These are phyloP conservation scores for Galemys pyrenaicus DNA, from an alignment of 2,113 vertebrate species.

Conservation along the genomic window DNA sequence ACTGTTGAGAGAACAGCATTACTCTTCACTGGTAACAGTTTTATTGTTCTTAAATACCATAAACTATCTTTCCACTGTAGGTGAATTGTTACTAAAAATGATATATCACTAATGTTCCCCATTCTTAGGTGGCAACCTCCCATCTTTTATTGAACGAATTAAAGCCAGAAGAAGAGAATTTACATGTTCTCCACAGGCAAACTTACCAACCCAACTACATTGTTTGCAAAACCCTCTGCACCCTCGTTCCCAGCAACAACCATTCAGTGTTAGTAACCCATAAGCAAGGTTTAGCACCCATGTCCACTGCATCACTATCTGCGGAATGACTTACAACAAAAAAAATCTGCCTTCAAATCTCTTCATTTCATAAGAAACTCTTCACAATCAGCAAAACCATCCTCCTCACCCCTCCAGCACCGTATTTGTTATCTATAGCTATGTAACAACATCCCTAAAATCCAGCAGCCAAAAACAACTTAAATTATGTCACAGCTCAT, in stretches of 20 bases:
- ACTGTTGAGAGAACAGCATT: not conserved
- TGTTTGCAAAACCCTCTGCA: not conserved
- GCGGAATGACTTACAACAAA: not conserved
- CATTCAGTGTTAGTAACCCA: not conserved
- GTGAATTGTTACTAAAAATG: not conserved
- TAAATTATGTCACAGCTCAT: not conserved
- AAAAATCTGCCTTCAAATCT: not conserved
- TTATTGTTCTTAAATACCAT: slow-evolving; percentile 7
- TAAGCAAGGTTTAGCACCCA: not conserved
- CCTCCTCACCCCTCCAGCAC: not conserved
- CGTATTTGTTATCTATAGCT: not conserved
- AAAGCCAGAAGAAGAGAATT: not conserved
- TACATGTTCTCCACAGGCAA: not conserved
- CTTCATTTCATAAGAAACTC: not conserved
- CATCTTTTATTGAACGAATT: slow-evolving; percentile 21
- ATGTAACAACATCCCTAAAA: not conserved
- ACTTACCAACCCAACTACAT: not conserved
- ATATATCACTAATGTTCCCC: not conserved
- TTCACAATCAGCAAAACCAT: not conserved
- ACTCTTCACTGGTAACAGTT: not conserved
- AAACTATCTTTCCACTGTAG: not conserved
- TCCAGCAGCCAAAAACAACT: not conserved
- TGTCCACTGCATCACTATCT: not conserved
- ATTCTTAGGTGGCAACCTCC: not conserved
- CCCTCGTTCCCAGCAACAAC: not conserved